Conservation (phyloP, 2,888 invertebrate species). For the Drosophila stalkeri region DNA sequence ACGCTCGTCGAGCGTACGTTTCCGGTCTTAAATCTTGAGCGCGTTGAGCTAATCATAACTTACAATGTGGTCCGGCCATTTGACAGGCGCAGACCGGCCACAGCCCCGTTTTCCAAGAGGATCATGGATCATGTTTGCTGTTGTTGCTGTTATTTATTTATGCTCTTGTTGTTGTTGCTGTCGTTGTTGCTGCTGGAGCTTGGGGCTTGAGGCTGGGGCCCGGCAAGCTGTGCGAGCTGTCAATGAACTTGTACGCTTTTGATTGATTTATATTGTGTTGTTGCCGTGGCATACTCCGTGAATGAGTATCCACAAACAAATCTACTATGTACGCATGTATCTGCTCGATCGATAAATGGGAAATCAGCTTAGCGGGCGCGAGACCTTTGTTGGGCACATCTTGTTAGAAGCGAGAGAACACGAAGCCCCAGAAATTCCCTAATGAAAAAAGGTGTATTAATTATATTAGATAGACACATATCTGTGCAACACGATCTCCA, state of each 20-base stretch:
- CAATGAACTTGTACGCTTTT: slow-evolving; percentile 83
- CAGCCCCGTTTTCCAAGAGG: slow-evolving; percentile 61
- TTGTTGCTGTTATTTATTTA: slow-evolving; percentile 33
- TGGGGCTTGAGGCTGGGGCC: slow-evolving; percentile 58
- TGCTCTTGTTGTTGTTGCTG: slow-evolving; percentile 11
- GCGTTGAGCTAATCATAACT: slow-evolving; percentile 82
- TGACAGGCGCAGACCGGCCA: slow-evolving; percentile 76
- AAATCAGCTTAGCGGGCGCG: slow-evolving; percentile 70
- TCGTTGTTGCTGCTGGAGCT: slow-evolving; percentile 10
- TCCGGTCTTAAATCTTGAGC: slow-evolving; percentile 81
- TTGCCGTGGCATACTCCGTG: slow-evolving; percentile 34
- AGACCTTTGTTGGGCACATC: slow-evolving; percentile 44
- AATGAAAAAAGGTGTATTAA: slow-evolving; percentile 68
- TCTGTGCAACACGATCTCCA: slow-evolving; percentile 66
- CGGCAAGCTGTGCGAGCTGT: slow-evolving; percentile 82
- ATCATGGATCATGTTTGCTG: slow-evolving; percentile 71
- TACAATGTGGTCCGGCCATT: slow-evolving; percentile 81
- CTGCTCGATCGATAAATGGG: slow-evolving; percentile 56
- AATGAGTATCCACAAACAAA: slow-evolving; percentile 21
- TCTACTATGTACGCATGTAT: background rate
- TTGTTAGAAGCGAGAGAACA: slow-evolving; percentile 23
- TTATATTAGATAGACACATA: slow-evolving; percentile 67
- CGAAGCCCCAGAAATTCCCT: slow-evolving; percentile 20
- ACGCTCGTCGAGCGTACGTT: slow-evolving; percentile 55
- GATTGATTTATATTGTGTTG: slow-evolving; percentile 84